Percentiles rank a stretch among this genome's conserved stretches.
Evolutionary conservation across 2,113 vertebrate species (phyloP).

Genomic region (Verasper variegatus): DNA sequence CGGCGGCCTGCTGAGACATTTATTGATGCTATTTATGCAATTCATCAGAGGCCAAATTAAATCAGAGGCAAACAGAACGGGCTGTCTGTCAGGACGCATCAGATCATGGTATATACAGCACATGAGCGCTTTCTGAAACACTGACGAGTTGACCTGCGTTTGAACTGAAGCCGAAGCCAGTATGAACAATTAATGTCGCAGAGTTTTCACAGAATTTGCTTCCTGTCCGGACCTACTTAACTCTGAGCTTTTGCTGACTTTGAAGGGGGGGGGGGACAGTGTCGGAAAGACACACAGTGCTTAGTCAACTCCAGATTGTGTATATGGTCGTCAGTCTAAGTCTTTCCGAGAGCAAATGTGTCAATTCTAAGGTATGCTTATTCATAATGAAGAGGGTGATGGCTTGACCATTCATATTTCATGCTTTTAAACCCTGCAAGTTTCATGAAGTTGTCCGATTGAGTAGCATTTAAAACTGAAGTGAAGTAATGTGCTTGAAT

Average conservation of each 20-base stretch:
- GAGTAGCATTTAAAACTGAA: constrained; percentile 80
- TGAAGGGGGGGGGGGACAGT: constrained; percentile 20
- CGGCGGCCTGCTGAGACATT: not conserved
- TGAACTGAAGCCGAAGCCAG: constrained; percentile 26
- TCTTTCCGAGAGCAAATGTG: constrained; percentile 65
- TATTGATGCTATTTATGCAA: constrained; percentile 2
- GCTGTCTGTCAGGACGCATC: constrained; percentile 27
- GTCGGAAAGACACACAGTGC: constrained; percentile 11
- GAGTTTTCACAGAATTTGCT: constrained; percentile 20
- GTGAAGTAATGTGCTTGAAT: constrained; percentile 81
- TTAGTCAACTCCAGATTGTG: constrained; percentile 45
- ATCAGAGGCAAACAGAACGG: not conserved
- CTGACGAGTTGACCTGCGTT: constrained; percentile 28
- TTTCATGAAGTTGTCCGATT: constrained; percentile 85
- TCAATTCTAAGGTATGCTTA: constrained; percentile 79
- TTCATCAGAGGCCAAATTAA: constrained; percentile 20
- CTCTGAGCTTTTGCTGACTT: constrained; percentile 56
- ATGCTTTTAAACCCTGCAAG: constrained; percentile 77
- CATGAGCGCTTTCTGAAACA: constrained; percentile 21
- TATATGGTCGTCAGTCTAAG: constrained; percentile 7
- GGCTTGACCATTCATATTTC: constrained; percentile 78
- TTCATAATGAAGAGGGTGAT: constrained; percentile 81
- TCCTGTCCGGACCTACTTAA: constrained; percentile 31
- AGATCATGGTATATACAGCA: constrained; percentile 19
- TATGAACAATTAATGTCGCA: constrained; percentile 30